A percentile compares a stretch with the other conserved stretches of the same genome.
Conservation (phyloP, 2,113 vertebrate species). For the Labeo rohita region DNA sequence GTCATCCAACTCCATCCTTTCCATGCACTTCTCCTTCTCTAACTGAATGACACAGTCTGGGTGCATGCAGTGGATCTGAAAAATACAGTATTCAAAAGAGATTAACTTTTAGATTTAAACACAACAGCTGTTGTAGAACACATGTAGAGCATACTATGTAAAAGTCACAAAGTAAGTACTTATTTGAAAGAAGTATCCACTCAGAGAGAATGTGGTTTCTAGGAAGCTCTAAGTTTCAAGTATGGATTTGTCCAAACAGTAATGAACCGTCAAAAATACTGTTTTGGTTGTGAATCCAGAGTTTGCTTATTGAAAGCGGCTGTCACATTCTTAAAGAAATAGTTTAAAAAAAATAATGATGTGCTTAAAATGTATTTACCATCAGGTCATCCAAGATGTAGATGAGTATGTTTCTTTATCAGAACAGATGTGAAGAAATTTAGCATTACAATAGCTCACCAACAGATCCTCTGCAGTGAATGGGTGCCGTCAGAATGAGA, state of each 20-base stretch:
- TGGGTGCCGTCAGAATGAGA: too few relatives aligned
- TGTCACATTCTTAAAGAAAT: neutral
- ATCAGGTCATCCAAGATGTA: too few relatives aligned
- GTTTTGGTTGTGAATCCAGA: neutral
- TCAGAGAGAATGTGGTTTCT: neutral
- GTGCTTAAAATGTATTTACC: too few relatives aligned
- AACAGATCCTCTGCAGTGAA: too few relatives aligned
- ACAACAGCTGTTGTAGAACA: neutral
- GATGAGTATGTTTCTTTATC: too few relatives aligned
- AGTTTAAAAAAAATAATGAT: too few relatives aligned
- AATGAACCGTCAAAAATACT: neutral
- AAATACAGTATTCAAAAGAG: conserved; percentile 6
- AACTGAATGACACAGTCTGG: conserved; percentile 74
- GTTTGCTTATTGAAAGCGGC: neutral
- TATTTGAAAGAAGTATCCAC: neutral
- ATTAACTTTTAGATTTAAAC: neutral
- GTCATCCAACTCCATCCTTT: conserved; percentile 69
- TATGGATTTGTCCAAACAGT: neutral
- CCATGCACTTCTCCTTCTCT: conserved; percentile 79
- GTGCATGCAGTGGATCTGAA: conserved; percentile 55
- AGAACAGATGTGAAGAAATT: too few relatives aligned
- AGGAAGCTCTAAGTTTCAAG: neutral
- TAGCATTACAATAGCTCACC: too few relatives aligned
- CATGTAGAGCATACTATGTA: neutral
- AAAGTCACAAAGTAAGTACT: neutral